phyloP scores from a whole-genome alignment of 1,140 invertebrate species.

The Drosophila setifemur region DNA sequence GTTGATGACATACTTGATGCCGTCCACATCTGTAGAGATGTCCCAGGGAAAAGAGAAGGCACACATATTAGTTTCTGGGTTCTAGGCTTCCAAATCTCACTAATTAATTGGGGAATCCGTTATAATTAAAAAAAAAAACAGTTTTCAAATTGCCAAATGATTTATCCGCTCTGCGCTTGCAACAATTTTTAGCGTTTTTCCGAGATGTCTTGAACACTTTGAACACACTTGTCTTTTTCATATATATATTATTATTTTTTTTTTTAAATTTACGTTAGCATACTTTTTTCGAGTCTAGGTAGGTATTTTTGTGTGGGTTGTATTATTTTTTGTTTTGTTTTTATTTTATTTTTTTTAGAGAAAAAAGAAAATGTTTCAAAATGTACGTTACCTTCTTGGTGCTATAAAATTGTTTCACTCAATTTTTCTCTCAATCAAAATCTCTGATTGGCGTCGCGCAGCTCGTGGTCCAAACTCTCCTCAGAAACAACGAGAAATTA shows the following conservation, averaged over 20 bases:
- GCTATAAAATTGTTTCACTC: conserved; percentile 78
- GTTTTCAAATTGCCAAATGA: conserved; percentile 74
- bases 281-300: conserved; percentile 34
- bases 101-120: background rate
- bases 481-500: conserved; percentile 29
- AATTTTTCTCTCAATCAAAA: conserved; percentile 79
- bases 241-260: conserved; percentile 13
- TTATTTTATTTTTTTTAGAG: conserved; percentile 50
- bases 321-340: conserved; percentile 30
- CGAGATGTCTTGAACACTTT: conserved; percentile 78
- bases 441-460: conserved; percentile 73
- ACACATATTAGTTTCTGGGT: conserved; percentile 21
- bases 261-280: conserved; percentile 26
- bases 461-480: conserved; percentile 77
- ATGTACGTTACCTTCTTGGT: conserved; percentile 80
- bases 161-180: conserved; percentile 53
- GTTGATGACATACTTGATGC: conserved; percentile 99
- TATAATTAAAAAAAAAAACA: conserved; percentile 26
- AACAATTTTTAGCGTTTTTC: conserved; percentile 76
- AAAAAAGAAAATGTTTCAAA: conserved; percentile 81
- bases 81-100: background rate
- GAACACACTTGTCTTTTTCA: conserved; percentile 77
- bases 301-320: conserved; percentile 11
- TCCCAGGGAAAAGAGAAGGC: conserved; percentile 20
- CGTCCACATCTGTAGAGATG: conserved; percentile 94